A percentile compares a stretch with the other conserved stretches of the same genome.
Conservation (phyloP, 2,113 vertebrate genomes). For the Pseudopodoces humilis region DNA sequence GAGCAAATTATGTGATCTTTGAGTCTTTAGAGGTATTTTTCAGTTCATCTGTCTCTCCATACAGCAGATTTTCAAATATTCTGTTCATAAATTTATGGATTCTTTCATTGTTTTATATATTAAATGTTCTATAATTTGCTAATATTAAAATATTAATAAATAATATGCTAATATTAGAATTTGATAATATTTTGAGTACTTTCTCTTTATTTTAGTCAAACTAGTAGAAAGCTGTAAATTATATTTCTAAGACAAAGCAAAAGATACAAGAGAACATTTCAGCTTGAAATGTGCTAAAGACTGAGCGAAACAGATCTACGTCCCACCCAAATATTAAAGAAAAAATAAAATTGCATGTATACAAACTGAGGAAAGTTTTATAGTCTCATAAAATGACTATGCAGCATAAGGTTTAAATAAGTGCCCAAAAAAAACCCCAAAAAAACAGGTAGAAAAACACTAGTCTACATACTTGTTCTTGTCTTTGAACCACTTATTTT, state of each 20-base stretch:
- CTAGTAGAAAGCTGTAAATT: not conserved
- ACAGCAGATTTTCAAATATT: not conserved
- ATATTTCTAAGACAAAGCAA: not conserved
- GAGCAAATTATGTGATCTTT: not conserved
- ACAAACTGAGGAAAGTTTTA: not conserved
- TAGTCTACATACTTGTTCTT: not conserved
- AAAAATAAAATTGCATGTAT: not conserved
- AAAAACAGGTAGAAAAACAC: not conserved
- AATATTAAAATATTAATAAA: too few species aligned
- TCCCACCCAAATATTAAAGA: not conserved
- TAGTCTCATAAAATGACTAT: not conserved
- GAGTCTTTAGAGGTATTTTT: not conserved
- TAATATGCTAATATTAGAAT: not conserved
- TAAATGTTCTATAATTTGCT: not conserved
- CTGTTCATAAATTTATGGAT: not conserved
- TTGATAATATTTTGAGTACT: not conserved
- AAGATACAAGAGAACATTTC: not conserved
- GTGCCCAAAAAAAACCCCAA: not conserved
- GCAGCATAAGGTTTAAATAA: not conserved
- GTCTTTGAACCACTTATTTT: not conserved
- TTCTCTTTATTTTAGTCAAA: not conserved
- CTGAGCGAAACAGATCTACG: not conserved
- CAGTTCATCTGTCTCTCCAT: not conserved
- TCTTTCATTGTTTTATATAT: not conserved
- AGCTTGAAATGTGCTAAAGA: not conserved